These are phyloP conservation scores for Deroplatys truncata DNA, from an alignment of 2,888 invertebrate species.

Conservation along the genomic window DNA sequence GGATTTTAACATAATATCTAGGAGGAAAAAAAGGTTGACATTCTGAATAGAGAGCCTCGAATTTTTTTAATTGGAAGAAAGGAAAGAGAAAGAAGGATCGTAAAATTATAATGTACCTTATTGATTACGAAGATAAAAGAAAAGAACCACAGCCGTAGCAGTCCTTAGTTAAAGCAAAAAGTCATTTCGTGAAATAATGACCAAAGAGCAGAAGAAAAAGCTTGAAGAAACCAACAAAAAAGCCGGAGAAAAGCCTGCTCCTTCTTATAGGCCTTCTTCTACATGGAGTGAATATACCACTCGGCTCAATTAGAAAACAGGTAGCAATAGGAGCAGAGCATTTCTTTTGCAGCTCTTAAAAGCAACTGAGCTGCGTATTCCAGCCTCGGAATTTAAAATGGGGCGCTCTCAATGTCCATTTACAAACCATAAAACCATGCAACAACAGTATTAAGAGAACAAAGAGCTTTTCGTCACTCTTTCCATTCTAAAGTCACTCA, in stretches of 20 bases:
- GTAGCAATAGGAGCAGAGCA: background rate
- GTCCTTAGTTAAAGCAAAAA: background rate
- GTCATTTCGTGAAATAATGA: background rate
- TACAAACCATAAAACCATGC: no score
- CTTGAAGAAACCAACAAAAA: background rate
- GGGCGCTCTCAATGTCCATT: no score
- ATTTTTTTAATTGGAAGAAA: background rate
- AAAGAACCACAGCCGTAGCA: background rate
- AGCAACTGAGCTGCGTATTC: background rate
- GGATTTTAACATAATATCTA: no score
- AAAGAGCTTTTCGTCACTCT: no score
- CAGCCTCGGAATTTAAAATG: no score
- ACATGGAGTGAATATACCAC: background rate
- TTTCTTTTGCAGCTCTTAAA: background rate
- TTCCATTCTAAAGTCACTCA: no score
- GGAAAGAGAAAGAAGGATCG: background rate
- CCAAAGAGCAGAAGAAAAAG: background rate
- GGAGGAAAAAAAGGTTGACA: background rate
- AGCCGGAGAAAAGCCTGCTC: background rate
- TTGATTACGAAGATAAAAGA: background rate
- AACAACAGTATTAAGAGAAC: no score
- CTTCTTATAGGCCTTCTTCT: background rate
- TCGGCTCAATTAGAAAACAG: background rate
- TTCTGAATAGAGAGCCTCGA: background rate
- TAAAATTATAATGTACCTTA: background rate